A percentile compares a stretch with the other conserved stretches of the same genome.
phyloP scores from a whole-genome alignment of 2,797 vertebrate genomes.

The Chelonia mydas region DNA sequence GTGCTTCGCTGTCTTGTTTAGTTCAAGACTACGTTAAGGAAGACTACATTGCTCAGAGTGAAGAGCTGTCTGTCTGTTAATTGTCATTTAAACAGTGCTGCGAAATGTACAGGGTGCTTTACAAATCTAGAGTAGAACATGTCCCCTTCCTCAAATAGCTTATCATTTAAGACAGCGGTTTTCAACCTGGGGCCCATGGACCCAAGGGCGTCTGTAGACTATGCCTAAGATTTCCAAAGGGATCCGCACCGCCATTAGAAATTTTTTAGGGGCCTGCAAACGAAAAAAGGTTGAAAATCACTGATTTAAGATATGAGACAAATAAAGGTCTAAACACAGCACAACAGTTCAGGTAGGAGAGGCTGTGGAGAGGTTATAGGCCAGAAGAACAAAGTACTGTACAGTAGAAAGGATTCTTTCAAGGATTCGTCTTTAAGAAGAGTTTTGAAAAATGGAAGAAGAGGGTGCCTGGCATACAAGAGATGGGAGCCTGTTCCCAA shows the following conservation, averaged over 20 bases:
- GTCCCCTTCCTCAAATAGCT: not conserved
- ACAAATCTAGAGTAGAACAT: not conserved
- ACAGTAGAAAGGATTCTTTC: not conserved
- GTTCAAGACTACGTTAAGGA: not conserved
- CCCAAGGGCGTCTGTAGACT: not conserved
- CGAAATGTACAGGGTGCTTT: not conserved
- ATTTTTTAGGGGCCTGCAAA: not conserved
- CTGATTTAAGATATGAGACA: accelerated
- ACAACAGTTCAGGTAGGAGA: not conserved
- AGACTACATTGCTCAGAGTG: not conserved
- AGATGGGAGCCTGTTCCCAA: not conserved
- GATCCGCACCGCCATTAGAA: not conserved
- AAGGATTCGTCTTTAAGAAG: not conserved
- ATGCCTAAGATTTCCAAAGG: not conserved
- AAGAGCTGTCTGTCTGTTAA: not conserved
- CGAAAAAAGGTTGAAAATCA: not conserved
- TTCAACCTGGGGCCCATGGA: too few relatives aligned
- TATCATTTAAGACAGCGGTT: not conserved
- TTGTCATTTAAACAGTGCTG: not conserved
- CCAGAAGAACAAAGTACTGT: not conserved
- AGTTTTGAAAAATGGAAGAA: not conserved
- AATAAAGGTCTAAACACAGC: not conserved
- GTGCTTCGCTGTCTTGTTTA: not conserved
- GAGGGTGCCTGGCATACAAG: not conserved
- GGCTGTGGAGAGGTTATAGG: not conserved